A percentile compares a stretch with the other conserved stretches of the same genome.
Evolutionary conservation across 2,113 vertebrate genomes (phyloP).

Genomic region (Myiagra hebetior): DNA sequence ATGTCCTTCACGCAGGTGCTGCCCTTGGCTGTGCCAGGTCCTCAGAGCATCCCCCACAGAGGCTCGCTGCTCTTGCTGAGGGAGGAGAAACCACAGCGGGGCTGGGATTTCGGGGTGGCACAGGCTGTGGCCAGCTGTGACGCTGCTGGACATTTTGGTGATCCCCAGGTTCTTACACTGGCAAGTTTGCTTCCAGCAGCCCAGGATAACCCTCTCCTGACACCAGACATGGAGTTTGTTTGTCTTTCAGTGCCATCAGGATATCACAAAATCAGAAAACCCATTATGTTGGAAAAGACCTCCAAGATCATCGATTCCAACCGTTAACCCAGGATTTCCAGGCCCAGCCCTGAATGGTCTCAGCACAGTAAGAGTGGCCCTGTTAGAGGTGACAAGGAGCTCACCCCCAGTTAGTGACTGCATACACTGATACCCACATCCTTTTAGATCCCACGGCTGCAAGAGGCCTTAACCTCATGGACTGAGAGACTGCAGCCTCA

Average conservation of each 20-base stretch:
- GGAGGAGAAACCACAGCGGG: rapidly evolving
- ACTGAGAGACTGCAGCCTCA: neutral
- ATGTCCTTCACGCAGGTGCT: neutral
- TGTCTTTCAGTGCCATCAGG: neutral
- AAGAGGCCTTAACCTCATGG: neutral
- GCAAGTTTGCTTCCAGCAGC: neutral
- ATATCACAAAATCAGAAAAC: neutral
- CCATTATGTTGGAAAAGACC: neutral
- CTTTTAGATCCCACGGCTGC: neutral
- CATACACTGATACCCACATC: too few species aligned
- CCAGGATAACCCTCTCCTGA: neutral
- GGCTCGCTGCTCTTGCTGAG: neutral
- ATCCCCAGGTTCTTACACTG: neutral
- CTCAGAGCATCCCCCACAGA: rapidly evolving
- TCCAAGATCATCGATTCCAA: neutral
- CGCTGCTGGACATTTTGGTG: neutral
- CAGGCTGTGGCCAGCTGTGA: neutral
- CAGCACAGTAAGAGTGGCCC: neutral
- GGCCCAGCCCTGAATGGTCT: neutral
- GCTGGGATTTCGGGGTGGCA: neutral
- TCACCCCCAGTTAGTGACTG: neutral
- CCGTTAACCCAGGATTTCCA: neutral
- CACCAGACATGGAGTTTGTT: neutral
- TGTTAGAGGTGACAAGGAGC: neutral
- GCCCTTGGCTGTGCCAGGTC: rapidly evolving